Conservation (phyloP, 64 coral and sea anemone genomes). For the Cladopsammia gracilis region DNA sequence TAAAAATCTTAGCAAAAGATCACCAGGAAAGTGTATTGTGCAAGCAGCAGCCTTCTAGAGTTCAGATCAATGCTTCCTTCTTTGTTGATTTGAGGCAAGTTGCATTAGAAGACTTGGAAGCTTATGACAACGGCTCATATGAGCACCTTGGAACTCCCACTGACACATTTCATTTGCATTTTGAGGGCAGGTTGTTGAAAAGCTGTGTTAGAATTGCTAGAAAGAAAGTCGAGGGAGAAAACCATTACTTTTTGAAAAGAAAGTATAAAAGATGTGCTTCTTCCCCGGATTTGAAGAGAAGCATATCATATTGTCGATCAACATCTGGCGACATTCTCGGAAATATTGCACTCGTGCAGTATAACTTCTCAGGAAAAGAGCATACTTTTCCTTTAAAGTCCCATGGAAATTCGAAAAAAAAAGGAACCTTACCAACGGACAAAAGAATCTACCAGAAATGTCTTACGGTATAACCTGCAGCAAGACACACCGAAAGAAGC, state of each 20-base stretch:
- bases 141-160: constrained; percentile 24
- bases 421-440: too few relatives aligned
- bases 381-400: constrained; percentile 7
- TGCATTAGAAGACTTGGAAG: constrained; percentile 20
- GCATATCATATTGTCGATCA: constrained; percentile 40
- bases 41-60: constrained; percentile 51
- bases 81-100: constrained; percentile 42
- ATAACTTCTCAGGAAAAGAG: constrained; percentile 20
- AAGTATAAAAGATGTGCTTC: constrained; percentile 35
- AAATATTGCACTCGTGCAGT: constrained; percentile 16
- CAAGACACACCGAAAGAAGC: constrained; percentile 37
- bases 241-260: constrained; percentile 43
- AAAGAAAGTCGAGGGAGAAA: neutral
- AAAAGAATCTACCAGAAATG: too few relatives aligned
- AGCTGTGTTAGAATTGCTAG: constrained; percentile 5
- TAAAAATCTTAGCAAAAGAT: constrained; percentile 11
- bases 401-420: neutral
- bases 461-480: too few relatives aligned
- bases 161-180: neutral
- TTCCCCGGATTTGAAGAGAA: constrained; percentile 36
- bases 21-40: constrained; percentile 46
- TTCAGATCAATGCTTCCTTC: constrained; percentile 65
- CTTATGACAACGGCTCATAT: constrained; percentile 47
- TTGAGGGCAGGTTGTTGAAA: neutral
- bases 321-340: constrained; percentile 40